These are phyloP conservation scores for Thaumatotibia leucotreta DNA, from an alignment of 1,140 invertebrate genomes.

Conservation along the genomic window DNA sequence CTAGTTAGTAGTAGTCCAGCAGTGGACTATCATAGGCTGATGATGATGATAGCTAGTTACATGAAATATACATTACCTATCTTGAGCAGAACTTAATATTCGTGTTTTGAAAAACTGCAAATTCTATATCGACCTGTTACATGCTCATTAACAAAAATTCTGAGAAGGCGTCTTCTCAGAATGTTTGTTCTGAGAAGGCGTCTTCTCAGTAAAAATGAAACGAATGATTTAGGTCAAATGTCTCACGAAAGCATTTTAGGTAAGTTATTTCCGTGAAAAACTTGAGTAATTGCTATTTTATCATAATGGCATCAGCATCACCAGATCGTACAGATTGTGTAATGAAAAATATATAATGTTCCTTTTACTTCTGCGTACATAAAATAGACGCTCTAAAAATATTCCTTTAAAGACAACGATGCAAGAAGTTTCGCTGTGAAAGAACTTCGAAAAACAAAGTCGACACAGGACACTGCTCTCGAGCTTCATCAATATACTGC, in stretches of 20 bases:
- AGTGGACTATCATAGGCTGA: too few species aligned
- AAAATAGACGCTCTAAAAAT: not conserved
- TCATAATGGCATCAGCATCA: not conserved
- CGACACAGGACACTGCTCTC: not conserved
- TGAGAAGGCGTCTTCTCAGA: too few species aligned
- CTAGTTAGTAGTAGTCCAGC: too few species aligned
- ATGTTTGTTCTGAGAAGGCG: not conserved
- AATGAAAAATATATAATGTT: too few species aligned
- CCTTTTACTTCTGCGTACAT: too few species aligned
- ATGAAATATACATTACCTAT: too few species aligned
- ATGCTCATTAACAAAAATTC: too few species aligned
- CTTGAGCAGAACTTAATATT: too few species aligned
- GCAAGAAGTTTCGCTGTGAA: not conserved
- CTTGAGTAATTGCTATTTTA: not conserved
- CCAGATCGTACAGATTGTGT: not conserved
- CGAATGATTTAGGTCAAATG: not conserved
- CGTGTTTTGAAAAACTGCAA: too few species aligned
- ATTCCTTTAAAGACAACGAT: not conserved
- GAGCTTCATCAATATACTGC: not conserved
- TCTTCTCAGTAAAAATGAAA: not conserved
- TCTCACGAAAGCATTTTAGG: not conserved
- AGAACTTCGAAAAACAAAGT: not conserved
- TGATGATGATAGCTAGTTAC: too few species aligned
- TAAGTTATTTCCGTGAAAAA: not conserved
- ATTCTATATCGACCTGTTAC: too few species aligned